Conservation (phyloP, 2,113 vertebrate genomes). For the Aphyosemion australe region DNA sequence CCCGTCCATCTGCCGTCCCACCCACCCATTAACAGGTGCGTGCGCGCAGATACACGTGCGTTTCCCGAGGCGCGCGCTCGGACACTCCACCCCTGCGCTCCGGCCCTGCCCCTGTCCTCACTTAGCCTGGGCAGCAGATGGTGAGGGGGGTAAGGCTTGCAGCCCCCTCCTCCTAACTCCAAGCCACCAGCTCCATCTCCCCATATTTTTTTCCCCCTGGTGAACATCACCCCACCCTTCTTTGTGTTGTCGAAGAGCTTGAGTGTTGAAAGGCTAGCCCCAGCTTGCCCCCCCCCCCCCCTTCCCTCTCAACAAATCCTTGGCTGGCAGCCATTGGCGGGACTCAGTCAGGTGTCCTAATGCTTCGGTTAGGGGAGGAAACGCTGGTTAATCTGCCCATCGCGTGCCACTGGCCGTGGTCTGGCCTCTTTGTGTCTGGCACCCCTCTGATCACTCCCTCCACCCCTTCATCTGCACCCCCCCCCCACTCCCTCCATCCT, state of each 20-base stretch:
- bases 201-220: conserved; percentile 25
- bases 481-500: conserved; percentile 8
- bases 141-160: conserved; percentile 82
- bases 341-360: conserved; percentile 78
- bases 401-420: conserved; percentile 76
- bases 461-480: conserved; percentile 63
- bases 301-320: conserved; percentile 48
- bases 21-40: conserved; percentile 66
- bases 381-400: conserved; percentile 78
- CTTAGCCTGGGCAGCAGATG: conserved; percentile 84
- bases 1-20: conserved; percentile 72
- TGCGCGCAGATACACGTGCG: conserved; percentile 59
- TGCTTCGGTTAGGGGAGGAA: conserved; percentile 78
- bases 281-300: conserved; percentile 39
- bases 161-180: conserved; percentile 54
- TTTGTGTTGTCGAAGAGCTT: conserved; percentile 74
- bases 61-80: conserved; percentile 31
- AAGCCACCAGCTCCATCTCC: conserved; percentile 60
- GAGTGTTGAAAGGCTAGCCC: conserved; percentile 73
- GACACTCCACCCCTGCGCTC: conserved; percentile 58
- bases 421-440: conserved; percentile 78
- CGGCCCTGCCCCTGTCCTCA: conserved; percentile 70
- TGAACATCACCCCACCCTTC: conserved; percentile 62
- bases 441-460: conserved; percentile 70
- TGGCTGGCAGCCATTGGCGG: conserved; percentile 73